Base-by-base conservation (phyloP, 1,140 invertebrate species). In the Drosophila teissieri region DNA sequence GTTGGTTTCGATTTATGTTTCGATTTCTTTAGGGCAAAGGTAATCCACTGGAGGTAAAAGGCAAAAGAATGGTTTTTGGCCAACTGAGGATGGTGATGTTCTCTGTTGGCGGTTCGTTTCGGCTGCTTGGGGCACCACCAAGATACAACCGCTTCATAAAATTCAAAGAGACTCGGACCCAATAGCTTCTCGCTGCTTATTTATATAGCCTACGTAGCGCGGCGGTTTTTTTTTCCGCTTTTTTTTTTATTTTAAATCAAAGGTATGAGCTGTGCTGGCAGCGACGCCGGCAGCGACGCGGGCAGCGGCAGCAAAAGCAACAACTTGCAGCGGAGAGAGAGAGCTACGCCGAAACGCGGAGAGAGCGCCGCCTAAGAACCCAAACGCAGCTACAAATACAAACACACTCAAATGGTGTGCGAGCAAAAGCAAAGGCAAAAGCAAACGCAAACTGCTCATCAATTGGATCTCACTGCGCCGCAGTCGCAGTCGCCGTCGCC, bases 91-190 rank as follows among this genome's bases (percentile, higher is more conserved):
- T 36, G 24, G 65, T 79, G 40, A 31, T 31, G 40, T 42, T 42
- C 40, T 80, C 70, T 79, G 75, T 55, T 78, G 63, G 64, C 52
- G 17, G 75, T 61, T 80, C 65, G 53, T 60, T 44, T 68, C 56
- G 48, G 60, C 78, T 72, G 76, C 69, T 44, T 75, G 65, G 70
- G 77, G 72, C 79, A 82, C 83, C 80, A 88, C 89, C 89, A 89
- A 91, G 90, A 89, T 90, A 92, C 91, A 91, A 92, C 91, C 91
- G 91, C 91, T 92, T 92, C 91, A 91, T 92, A 90, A 84, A 92
- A 91, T 91, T 92, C 88, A 92, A 92, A 92, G 91, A 92, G 91
- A 92, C 91, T 92, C 91, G 88, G 69, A 92, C 79, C 82, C 76
- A 90, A 89, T 90, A 89, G 84, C 91, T 89, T 89, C 91, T 90